Conservation (phyloP, 2,888 invertebrate species). For the Meteorus cinctellus region DNA sequence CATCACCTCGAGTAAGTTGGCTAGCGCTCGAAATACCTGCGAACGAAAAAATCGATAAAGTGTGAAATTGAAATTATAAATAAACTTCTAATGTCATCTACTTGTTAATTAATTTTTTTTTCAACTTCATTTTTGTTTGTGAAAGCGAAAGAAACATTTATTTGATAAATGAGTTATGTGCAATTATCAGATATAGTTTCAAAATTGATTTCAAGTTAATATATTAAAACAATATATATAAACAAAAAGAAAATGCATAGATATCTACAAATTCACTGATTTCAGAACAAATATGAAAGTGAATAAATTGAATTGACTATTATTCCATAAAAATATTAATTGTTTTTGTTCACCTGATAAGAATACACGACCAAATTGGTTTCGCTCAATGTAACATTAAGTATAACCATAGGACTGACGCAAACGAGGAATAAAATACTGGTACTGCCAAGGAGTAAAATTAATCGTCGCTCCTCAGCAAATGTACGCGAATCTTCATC, state of each 20-base stretch:
- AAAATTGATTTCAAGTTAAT: neutral
- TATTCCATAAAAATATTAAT: conserved; percentile 4
- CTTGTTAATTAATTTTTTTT: neutral
- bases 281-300: no score
- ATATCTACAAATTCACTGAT: no score
- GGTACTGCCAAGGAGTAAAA: conserved; percentile 80
- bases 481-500: conserved; percentile 80
- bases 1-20: conserved; percentile 83
- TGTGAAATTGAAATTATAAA: neutral
- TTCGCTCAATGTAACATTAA: conserved; percentile 81
- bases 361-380: conserved; percentile 78
- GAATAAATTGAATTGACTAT: conserved; percentile 13
- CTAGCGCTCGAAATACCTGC: conserved; percentile 81
- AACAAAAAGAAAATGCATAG: no score
- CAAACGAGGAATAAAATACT: conserved; percentile 81
- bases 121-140: neutral
- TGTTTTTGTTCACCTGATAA: conserved; percentile 76
- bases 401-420: conserved; percentile 82
- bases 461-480: conserved; percentile 80
- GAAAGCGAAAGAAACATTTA: no score
- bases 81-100: neutral
- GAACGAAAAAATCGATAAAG: conserved; percentile 31
- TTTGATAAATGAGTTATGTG: no score
- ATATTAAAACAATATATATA: neutral
- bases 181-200: no score